Evolutionary conservation across 2,113 vertebrate species (phyloP).

Genomic region (Notothenia rossii): DNA sequence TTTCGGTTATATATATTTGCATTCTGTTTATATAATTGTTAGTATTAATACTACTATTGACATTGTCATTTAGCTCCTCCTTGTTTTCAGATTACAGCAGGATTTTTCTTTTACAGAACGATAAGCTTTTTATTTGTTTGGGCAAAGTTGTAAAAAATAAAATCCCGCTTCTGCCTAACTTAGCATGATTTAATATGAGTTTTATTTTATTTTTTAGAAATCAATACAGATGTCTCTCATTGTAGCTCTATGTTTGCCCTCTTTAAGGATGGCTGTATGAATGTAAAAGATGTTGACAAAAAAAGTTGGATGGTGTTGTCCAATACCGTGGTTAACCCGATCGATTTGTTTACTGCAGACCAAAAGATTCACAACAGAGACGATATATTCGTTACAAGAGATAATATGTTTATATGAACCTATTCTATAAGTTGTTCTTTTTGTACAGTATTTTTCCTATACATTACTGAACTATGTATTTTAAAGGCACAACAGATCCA

Average conservation of each 20-base stretch:
- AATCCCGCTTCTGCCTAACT: constrained; percentile 51
- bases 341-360: constrained; percentile 82
- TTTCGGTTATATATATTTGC: constrained; percentile 53
- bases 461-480: constrained; percentile 92
- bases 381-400: constrained; percentile 89
- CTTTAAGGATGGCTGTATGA: constrained; percentile 82
- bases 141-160: constrained; percentile 15
- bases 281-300: constrained; percentile 90
- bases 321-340: constrained; percentile 89
- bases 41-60: constrained; percentile 59
- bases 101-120: constrained; percentile 64
- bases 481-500: constrained; percentile 88
- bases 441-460: constrained; percentile 99
- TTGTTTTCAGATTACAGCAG: constrained; percentile 73
- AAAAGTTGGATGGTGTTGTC: constrained; percentile 88
- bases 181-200: constrained; percentile 67
- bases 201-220: constrained; percentile 51
- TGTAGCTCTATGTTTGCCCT: constrained; percentile 71
- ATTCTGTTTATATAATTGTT: constrained; percentile 78
- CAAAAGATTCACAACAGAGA: constrained; percentile 80
- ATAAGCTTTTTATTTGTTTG: constrained; percentile 34
- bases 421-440: constrained; percentile 89
- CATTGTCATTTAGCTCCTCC: constrained; percentile 58
- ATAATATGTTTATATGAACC: constrained; percentile 93
- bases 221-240: constrained; percentile 66